Conservation (phyloP, 2,888 invertebrate species). For the Hyposoter dolosus region DNA sequence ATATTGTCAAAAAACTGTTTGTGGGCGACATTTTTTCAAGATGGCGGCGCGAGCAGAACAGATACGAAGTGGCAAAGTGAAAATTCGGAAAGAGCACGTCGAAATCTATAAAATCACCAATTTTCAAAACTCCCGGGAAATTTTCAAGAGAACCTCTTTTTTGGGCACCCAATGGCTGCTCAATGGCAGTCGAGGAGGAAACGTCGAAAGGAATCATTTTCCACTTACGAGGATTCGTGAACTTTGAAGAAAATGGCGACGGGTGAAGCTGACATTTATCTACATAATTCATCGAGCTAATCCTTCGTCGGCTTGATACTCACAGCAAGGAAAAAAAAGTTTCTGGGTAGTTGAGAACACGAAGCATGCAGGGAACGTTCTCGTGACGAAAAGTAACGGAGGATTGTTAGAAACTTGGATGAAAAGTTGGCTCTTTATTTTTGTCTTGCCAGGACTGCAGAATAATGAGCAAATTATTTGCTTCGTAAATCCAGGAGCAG, state of each 20-base stretch:
- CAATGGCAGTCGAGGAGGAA: neutral
- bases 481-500: neutral
- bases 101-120: too few relatives aligned
- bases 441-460: neutral
- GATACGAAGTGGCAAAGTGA: too few relatives aligned
- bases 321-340: neutral
- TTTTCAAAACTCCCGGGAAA: too few relatives aligned
- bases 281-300: slow-evolving; percentile 28
- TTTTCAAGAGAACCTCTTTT: neutral
- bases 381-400: neutral
- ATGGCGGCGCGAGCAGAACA: too few relatives aligned
- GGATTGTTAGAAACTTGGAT: neutral
- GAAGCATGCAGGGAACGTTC: neutral
- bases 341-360: slow-evolving; percentile 7
- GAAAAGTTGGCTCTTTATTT: neutral
- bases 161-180: neutral
- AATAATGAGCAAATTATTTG: neutral
- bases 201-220: neutral
- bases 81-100: too few relatives aligned
- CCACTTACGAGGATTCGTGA: neutral
- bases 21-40: too few relatives aligned
- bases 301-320: slow-evolving; percentile 45
- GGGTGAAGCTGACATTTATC: neutral
- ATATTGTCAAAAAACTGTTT: too few relatives aligned
- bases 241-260: neutral